Conservation (phyloP, 2,113 vertebrate genomes). For the Pitta sordida region DNA sequence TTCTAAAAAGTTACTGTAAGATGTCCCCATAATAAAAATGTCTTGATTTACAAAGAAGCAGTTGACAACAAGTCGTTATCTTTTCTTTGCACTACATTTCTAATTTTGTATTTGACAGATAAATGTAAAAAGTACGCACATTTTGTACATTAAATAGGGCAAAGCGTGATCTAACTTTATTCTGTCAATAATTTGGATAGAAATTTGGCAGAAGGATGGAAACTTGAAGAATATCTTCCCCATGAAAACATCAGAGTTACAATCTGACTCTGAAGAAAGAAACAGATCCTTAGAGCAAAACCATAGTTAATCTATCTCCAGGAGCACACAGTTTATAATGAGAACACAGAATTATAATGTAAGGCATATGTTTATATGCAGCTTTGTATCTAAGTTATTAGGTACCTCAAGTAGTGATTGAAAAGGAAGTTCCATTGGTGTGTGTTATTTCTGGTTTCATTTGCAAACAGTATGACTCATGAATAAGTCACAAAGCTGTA, state of each 20-base stretch:
- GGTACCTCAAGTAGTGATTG: background rate
- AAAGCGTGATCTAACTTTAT: background rate
- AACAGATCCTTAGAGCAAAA: background rate
- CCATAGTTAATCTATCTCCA: background rate
- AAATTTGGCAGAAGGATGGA: background rate
- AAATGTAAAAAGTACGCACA: background rate
- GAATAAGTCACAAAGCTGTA: slow-evolving; percentile 3
- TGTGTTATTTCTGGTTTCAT: background rate
- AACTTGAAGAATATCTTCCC: background rate
- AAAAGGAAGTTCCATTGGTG: background rate
- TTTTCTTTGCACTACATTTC: background rate
- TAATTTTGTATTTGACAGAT: background rate
- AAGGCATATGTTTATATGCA: background rate
- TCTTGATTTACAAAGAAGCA: background rate
- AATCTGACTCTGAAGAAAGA: background rate
- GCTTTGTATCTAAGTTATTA: slow-evolving; percentile 17
- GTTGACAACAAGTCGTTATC: background rate
- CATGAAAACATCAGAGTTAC: background rate
- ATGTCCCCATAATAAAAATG: background rate
- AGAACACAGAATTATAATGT: background rate
- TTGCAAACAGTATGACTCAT: slow-evolving; percentile 6
- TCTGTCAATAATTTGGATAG: background rate
- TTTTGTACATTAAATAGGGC: background rate
- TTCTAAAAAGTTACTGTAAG: background rate
- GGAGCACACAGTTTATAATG: background rate